Base-by-base conservation (phyloP, 2,113 vertebrate genomes). In the Fulica atra region DNA sequence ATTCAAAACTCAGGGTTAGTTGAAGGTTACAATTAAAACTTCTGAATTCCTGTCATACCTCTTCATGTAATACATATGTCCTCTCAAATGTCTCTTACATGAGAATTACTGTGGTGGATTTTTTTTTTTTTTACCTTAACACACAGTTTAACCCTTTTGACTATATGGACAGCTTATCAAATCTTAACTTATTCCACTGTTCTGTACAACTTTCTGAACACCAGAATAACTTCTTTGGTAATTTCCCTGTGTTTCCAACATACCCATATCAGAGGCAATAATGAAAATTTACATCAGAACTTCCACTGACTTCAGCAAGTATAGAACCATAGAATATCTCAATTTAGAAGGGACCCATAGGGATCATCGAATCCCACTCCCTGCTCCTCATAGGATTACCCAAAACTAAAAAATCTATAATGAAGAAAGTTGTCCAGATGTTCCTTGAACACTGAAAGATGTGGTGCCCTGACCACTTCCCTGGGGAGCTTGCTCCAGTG, bases 351-450 rank as follows among this genome's bases (percentile, higher is more conserved):
- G 17, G 12, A 81, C 8, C 7, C 1, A 0, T 36, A 81, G 88
- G 16, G 15, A 38, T 60, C 5, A 13, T 19, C 11, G 19, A 82
- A 23, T 80, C 31, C 24, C 63, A 16, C 6, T 36, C 23, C 7
- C 40, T 54, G 24, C 6, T 81, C 18, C 18, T 24, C 1, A 5
- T 9, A 60, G n/a, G 16, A 35, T 26, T 86, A 29, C 20, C 40
- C 86, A 42, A 63, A 74, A 66, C 8, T 44, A 38, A 28, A 48
- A 48, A 48, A 48, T 21, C 10, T 4, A 23, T 48, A 11, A 48
- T 23, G 46, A 44, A 81, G 8, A 16, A 15, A 0, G 0, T 29
- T 1, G 3, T 66, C n/a, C 40, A 65, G 29, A 28, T 1, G 6
- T 3, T 33, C 16, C 29, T 36, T 76, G n/a, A 44, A 42, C 35